phyloP scores from a whole-genome alignment of 1,140 invertebrate species.

The Triops longicaudatus region DNA sequence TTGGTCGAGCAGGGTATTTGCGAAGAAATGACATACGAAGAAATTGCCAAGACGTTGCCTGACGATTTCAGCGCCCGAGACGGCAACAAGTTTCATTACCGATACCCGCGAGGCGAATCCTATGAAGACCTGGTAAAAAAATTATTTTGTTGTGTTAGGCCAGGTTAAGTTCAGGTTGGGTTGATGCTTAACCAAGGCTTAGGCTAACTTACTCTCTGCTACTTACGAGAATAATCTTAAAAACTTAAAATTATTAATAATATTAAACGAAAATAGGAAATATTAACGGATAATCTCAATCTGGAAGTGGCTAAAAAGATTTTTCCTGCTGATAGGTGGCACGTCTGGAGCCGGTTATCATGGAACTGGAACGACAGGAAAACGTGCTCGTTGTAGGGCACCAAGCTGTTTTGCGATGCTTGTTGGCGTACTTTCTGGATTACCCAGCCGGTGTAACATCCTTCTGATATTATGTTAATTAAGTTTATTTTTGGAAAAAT shows the following conservation, averaged over 20 bases:
- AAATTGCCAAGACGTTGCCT: conserved; percentile 89
- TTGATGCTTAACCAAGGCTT: too few species aligned
- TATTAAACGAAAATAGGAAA: too few species aligned
- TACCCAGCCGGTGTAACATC: conserved; percentile 72
- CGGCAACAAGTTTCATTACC: conserved; percentile 95
- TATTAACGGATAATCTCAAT: too few species aligned
- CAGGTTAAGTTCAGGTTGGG: too few species aligned
- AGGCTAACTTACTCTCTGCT: too few species aligned
- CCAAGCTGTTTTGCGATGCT: conserved; percentile 91
- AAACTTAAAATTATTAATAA: too few species aligned
- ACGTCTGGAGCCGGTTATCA: conserved; percentile 91
- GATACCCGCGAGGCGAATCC: conserved; percentile 90
- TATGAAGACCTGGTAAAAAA: conserved; percentile 66
- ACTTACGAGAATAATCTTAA: too few species aligned
- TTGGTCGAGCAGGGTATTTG: conserved; percentile 98
- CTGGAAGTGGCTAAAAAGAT: too few species aligned
- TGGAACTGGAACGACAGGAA: conserved; percentile 96
- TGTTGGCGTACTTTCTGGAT: conserved; percentile 96
- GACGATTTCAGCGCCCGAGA: conserved; percentile 92
- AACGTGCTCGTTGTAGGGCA: conserved; percentile 97
- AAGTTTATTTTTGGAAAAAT: neutral
- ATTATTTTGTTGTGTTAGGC: too few species aligned
- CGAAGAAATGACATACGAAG: conserved; percentile 98
- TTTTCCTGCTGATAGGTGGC: conserved; percentile 50
- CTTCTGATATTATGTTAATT: neutral